Base-by-base conservation (phyloP, 2,888 invertebrate species). In the Mongoloraphidia duomilia region DNA sequence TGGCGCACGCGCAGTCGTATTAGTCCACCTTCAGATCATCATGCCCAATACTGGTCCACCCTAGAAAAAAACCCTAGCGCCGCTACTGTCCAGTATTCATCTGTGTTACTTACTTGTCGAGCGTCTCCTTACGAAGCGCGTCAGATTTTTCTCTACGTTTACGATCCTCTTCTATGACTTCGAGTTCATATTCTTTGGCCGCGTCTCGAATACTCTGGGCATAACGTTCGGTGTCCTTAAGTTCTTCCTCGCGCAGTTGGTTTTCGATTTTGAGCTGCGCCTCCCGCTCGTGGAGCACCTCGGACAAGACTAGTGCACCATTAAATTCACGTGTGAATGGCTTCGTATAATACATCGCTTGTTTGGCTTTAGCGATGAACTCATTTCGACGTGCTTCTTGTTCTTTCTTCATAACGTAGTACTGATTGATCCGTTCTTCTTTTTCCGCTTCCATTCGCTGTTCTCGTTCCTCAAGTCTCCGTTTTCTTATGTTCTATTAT, bases 201-300 rank as follows among this genome's bases (percentile, higher is more conserved):
- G 26, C 26, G 26, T 26, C 26, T 26, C 26, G 26, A 26, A 26
- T 26, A 6, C 26, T 26, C 26, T 26, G 26, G 1, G 26, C 26
- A 3, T 5, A 26, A 26, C 26, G 26, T 26, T 26, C 26, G 26
- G 3, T 6, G 26, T 26, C 6, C 26, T 26, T 3, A 26, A 3
- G 26, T 26, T 26, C 26, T 26, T 26, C 26, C 26, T 26, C 26
- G 26, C 26, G 26, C 26, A 26, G 26, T 26, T 26, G 5, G 3
- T 26, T 6, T 26, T 26, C 26, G 26, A 26, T 3, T 26, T 6
- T 26, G 1, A 58, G 54, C 53, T 67, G 66, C 47, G 60, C 61
- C 26, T 61, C 58, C 38, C 66, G 55, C 56, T 66, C 65, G 50
- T 58, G 59, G 8, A 64, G 45, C 6, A 62, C 59, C 56, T 66